Percentiles rank a stretch among this genome's conserved stretches.
These are phyloP conservation scores for Pammene aurita DNA, from an alignment of 2,888 invertebrate species.

Conservation along the genomic window DNA sequence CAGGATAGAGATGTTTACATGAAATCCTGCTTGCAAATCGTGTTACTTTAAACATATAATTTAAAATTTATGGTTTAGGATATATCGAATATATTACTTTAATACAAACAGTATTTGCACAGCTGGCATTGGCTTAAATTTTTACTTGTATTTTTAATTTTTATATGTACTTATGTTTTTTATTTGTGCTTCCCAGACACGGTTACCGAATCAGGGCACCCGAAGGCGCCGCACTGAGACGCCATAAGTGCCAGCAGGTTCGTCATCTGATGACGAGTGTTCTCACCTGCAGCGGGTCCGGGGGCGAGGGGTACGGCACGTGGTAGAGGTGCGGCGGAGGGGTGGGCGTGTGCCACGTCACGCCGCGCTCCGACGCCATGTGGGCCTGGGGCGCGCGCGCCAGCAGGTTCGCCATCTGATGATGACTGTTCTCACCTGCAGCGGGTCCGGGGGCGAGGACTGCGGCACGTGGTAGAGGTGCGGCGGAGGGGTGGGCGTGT, in stretches of 20 bases:
- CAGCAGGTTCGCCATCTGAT: constrained; percentile 86
- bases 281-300: constrained; percentile 73
- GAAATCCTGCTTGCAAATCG: no score
- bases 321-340: constrained; percentile 86
- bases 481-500: constrained; percentile 88
- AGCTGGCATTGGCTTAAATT: no score
- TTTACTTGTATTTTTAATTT: no score
- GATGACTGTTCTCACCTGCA: constrained; percentile 59
- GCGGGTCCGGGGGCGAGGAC: constrained; percentile 76
- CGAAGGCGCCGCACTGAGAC: constrained; percentile 83
- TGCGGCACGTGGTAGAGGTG: constrained; percentile 82
- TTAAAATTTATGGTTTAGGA: no score
- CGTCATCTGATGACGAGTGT: no score
- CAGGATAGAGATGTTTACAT: no score
- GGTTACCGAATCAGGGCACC: no score
- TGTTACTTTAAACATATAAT: no score
- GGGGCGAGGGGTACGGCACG: constrained; percentile 77
- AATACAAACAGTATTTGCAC: no score
- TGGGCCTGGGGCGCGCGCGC: constrained; percentile 90
- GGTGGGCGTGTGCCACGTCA: constrained; percentile 88
- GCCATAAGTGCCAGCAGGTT: constrained; percentile 92
- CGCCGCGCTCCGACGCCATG: constrained; percentile 87
- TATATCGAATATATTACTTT: no score
- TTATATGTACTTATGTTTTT: no score
- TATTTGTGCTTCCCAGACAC: no score